Evolutionary conservation across 2,888 invertebrate species (phyloP), one percentile per base, ranked within the genome.

Genomic region (Pseudoips prasinana): DNA sequence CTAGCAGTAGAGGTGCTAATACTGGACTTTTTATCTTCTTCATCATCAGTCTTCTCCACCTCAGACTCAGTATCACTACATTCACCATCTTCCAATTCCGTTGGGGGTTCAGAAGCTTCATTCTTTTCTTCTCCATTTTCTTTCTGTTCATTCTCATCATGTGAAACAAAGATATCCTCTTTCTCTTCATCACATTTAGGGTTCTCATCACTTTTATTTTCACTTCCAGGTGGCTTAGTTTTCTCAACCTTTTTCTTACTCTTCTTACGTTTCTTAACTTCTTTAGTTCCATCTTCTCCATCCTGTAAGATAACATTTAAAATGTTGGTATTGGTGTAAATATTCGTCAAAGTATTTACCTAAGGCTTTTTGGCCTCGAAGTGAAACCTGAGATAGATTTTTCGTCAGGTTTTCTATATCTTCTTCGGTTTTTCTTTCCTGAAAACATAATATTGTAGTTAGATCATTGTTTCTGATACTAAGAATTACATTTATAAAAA

Each of bases 61-160:
- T 77, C 82, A 52, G 60, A 61, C 1, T 47, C 63, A 8, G 90
- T 90, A 25, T 90, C 90, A 50, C 92, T 91, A 73, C 92, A 93
- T 84, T 93, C 93, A 7, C 93, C 93, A 70, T 93, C 92, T 82
- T 93, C 93, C 28, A 90, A 33, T 29, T 50, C 75, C 91, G 3
- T 20, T 20, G 90, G 11, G 89, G 20, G 7, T n/a, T 53, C 30
- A 40, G 38, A 46, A 24, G 60, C 61, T 25, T 37, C 22, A 27
- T 35, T 32, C 19, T 23, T 9, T 19, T 41, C 36, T 35, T 29
- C 27, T 17, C 29, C 39, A 8, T 42, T 25, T 32, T 42, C 32
- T 9, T 37, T 10, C 19, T 39, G 29, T 1, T 44, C 25, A n/a
- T n/a, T n/a, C n/a, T n/a, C n/a, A n/a, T n/a, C n/a, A n/a, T n/a